phyloP scores from a whole-genome alignment of 2,888 invertebrate species.

The Nudaria mundana region DNA sequence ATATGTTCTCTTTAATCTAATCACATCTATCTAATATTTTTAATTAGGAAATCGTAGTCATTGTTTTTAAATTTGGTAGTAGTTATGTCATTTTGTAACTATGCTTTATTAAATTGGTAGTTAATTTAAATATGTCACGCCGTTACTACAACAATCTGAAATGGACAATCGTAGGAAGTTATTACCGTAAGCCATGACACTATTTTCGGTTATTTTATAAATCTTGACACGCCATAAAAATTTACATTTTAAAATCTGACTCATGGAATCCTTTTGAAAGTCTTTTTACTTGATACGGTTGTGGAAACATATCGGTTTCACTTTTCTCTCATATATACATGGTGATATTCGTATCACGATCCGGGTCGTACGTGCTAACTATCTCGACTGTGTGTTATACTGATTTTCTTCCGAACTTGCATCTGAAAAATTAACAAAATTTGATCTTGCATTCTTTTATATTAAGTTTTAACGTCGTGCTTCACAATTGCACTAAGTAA shows the following conservation, averaged over 20 bases:
- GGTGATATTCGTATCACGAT: conserved; percentile 74
- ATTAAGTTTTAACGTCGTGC: neutral
- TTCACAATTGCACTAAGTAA: no score
- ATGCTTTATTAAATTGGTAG: conserved; percentile 24
- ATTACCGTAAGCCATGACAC: conserved; percentile 40
- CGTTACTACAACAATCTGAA: conserved; percentile 44
- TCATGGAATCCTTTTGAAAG: conserved; percentile 74
- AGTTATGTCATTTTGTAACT: no score
- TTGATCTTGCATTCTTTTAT: neutral
- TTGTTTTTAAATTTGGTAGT: no score
- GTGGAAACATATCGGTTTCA: conserved; percentile 72
- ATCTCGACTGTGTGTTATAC: conserved; percentile 46
- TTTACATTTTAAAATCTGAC: conserved; percentile 34
- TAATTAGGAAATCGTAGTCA: no score
- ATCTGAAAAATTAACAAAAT: conserved; percentile 29
- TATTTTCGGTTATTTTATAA: conserved; percentile 44
- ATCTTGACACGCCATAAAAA: conserved; percentile 26
- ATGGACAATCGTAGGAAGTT: conserved; percentile 53
- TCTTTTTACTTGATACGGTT: conserved; percentile 54
- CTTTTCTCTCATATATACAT: conserved; percentile 71
- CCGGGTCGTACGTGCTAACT: conserved; percentile 68
- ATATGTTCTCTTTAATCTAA: no score
- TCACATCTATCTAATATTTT: no score
- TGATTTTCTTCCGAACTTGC: conserved; percentile 37
- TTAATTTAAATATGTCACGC: conserved; percentile 41